Base-by-base conservation (phyloP, 1,140 invertebrate species). In the Panulirus ornatus region DNA sequence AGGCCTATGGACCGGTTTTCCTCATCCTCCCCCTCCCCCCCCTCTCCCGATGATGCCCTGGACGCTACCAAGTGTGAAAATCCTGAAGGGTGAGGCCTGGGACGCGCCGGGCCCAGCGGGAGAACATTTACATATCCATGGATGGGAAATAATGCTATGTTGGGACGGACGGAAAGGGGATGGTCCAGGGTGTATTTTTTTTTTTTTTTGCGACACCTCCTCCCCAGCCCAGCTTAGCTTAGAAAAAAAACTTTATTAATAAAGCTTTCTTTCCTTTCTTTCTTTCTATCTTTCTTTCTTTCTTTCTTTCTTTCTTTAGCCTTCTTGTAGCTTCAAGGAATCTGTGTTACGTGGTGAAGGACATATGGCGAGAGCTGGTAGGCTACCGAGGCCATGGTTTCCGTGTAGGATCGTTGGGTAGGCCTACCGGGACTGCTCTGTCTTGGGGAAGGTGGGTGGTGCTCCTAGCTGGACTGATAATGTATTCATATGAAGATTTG, bases 61-160 rank as follows among this genome's bases (percentile, higher is more conserved):
- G 83, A 88, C 42, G 75, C 85, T 79, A 34, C 85, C 85, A 89
- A 89, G 87, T 89, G 87, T 89, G 79, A 89, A 89, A 76, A 73
- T 83, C 87, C 87, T 19, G 79, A 40, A 34, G 71, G 71, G 71
- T 30, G 36, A 36, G 75, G 84, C 54, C 44, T 8, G 47, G 36
- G 16, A 40, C 22, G 47, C 63, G 66, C n/a, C 66, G 83, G 38
- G 27, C 63, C n/a, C 83, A 47, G 83, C 83, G 38, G 83, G 83
- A n/a, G 63, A 36, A 47, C 38, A 88, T 88, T 88, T 88, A 81
- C 85, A 88, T 88, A 88, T 88, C 85, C 85, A 88, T 88, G 42
- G 85, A 36, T 47, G 54, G 85, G 85, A 79, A 88, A 88, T 88
- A 88, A 89, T 83, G 66, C 78, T 89, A 30, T 27, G 30, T 42